Evolutionary conservation across 35 echinoderm and acorn worm species (phyloP), one percentile per base, ranked within the genome.

Genomic region (Holothuria glaberrima): DNA sequence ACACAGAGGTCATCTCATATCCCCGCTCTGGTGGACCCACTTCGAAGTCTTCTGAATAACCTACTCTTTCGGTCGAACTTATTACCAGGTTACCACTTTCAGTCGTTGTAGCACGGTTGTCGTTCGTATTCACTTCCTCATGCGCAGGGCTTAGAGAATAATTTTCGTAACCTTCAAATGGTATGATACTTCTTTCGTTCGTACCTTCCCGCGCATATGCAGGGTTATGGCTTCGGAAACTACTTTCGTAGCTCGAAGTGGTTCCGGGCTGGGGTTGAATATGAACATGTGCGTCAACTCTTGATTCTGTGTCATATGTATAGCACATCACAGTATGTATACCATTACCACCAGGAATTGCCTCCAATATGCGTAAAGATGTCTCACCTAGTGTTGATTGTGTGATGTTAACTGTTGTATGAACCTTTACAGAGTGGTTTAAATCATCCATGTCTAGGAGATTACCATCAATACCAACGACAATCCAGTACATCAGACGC

Each of bases 401-500:
- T 5, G 30, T 61, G 44, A 83, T 83, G 48, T 41, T 83, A 9
- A 59, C 50, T 25, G 46, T 83, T 19, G 52, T 83, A 24, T 29
- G 26, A 30, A 83, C 79, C 13, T 29, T 30, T 0, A 61, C 25
- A 24, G 56, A 19, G 19, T 57, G 38, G 17, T 29, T 24, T 10
- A 41, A 5, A 20, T 28, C 10, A 83, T 48, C 24, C 4, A 27
- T 26, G 58, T 83, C 79, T 6, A 83, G 79, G 26, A 83, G 46
- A 26, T 83, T 50, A 13, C 79, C 79, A 30, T 10, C 28, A 30
- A 20, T 29, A 29, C 38, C 52, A 22, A 83, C 24, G n/a, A 83
- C 56, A 5, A 9, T 83, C 79, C 79, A 83, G 24, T 30, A 30
- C 79, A 83, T 58, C 48, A 83, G 56, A 61, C 79, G 79, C 0